Evolutionary conservation across 2,888 invertebrate species (phyloP).

Genomic region (Diplazon laetatorius): DNA sequence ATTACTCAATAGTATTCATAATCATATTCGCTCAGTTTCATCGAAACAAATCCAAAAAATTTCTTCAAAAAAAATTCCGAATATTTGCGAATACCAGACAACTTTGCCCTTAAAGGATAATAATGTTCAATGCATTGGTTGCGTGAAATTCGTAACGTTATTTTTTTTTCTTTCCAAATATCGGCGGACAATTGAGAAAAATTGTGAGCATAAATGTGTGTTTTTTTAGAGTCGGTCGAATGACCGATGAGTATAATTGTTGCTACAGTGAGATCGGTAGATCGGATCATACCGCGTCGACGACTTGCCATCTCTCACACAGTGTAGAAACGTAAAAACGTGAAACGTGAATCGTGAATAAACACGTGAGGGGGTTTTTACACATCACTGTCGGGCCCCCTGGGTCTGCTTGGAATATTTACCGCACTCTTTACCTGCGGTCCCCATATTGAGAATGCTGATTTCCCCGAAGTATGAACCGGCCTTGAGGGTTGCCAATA

Average conservation of each 20-base stretch:
- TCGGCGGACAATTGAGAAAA: constrained; percentile 4
- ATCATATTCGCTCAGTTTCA: too few relatives aligned
- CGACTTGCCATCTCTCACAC: constrained; percentile 77
- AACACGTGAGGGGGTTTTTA: constrained; percentile 72
- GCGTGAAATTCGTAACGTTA: constrained; percentile 48
- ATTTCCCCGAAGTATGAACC: constrained; percentile 99
- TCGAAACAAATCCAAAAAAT: too few relatives aligned
- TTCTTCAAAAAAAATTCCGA: too few relatives aligned
- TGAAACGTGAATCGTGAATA: constrained; percentile 73
- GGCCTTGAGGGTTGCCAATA: constrained; percentile 98
- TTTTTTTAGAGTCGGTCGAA: constrained; percentile 34
- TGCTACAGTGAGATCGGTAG: constrained; percentile 74
- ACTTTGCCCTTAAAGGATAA: too few relatives aligned
- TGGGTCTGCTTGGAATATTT: constrained; percentile 88
- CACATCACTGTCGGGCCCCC: constrained; percentile 75
- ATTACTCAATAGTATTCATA: too few relatives aligned
- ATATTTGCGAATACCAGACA: too few relatives aligned
- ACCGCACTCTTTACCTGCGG: constrained; percentile 99
- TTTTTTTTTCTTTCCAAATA: constrained; percentile 17
- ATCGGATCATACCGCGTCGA: constrained; percentile 81
- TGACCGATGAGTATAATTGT: constrained; percentile 56
- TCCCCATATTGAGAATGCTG: constrained; percentile 99
- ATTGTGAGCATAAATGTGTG: constrained; percentile 16
- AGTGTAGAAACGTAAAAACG: constrained; percentile 73
- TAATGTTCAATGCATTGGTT: constrained; percentile 9